Evolutionary conservation across 2,797 vertebrate species (phyloP), one percentile per base, ranked within the genome.

Genomic region (Argentina silus): DNA sequence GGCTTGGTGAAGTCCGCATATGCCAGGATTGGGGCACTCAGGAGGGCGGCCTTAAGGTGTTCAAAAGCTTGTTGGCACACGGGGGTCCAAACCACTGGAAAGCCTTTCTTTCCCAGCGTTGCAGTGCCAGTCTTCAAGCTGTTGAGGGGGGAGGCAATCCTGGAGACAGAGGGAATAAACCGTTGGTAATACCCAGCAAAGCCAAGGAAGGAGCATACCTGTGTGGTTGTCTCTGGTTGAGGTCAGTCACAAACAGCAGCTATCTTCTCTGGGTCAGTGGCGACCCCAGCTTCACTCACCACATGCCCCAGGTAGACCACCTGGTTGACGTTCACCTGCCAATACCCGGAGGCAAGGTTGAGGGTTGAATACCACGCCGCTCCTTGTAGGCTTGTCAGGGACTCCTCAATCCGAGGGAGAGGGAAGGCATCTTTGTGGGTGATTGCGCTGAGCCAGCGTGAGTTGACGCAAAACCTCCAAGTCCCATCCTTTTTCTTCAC

Each of bases 361-460:
- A 61, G n/a, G 1, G 62, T 71, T 2, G 68, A 67, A 5, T 70
- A 71, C 44, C 62, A 70, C 4, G 7, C 7, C 0, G 44, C 43
- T 47, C 48, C 6, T 10, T 70, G 60, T 10, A 57, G 62, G 23
- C 61, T 12, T 2, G 62, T 76, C 1, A 62, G 57, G 3, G 57
- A 71, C 15, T 62, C 59, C 15, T 71, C 19, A 10, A 71, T 62
- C 1, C 42, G 7, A 9, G 73, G 73, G 8, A 76, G 21, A 0
- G 74, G 74, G 12, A 56, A 66, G 9, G 67, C 67, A n/a, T 65
- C 62, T 21, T 73, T 73, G 53, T 73, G 71, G 17, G 62, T 66
- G 3, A 57, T 0, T 6, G 36, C 2, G 7, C 44, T 72, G 14
- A 65, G 17, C 15, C n/a, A 14, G 7, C 61, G 1, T 6, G 57